A percentile compares a stretch with the other conserved stretches of the same genome.
These are phyloP conservation scores for Allygus modestus DNA, from an alignment of 2,888 invertebrate species.

Conservation along the genomic window DNA sequence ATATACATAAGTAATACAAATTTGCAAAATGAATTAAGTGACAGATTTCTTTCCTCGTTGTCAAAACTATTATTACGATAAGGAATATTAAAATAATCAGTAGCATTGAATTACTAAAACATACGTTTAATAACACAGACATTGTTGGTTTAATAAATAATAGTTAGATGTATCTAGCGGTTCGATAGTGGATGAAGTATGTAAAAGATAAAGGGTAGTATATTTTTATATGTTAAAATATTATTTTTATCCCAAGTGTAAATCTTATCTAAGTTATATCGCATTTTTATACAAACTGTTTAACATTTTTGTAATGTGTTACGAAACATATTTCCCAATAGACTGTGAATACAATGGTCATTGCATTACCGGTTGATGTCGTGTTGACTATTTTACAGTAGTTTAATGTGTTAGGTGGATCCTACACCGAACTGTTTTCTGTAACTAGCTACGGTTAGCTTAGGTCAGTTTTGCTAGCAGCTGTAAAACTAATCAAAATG, in stretches of 20 bases:
- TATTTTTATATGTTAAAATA: neutral
- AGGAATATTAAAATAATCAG: no score
- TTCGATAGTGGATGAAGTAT: no score
- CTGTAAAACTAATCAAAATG: neutral
- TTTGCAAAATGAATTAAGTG: no score
- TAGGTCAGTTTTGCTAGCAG: neutral
- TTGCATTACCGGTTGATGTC: neutral
- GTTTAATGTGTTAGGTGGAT: neutral
- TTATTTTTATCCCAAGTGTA: neutral
- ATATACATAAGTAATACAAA: no score
- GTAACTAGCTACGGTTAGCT: neutral
- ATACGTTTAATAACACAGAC: no score
- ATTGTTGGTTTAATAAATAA: no score
- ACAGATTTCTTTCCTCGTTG: no score
- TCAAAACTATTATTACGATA: no score
- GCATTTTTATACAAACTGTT: neutral
- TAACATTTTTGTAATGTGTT: neutral
- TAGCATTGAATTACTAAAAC: no score
- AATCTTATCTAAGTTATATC: neutral
- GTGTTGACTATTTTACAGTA: conserved; percentile 21
- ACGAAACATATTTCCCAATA: neutral
- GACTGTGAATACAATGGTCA: neutral
- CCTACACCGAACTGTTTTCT: neutral
- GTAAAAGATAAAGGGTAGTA: neutral
- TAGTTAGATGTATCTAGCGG: no score